Percentiles rank a stretch among this genome's conserved stretches.
phyloP scores from a whole-genome alignment of 2,113 vertebrate genomes.

The Pavo muticus region DNA sequence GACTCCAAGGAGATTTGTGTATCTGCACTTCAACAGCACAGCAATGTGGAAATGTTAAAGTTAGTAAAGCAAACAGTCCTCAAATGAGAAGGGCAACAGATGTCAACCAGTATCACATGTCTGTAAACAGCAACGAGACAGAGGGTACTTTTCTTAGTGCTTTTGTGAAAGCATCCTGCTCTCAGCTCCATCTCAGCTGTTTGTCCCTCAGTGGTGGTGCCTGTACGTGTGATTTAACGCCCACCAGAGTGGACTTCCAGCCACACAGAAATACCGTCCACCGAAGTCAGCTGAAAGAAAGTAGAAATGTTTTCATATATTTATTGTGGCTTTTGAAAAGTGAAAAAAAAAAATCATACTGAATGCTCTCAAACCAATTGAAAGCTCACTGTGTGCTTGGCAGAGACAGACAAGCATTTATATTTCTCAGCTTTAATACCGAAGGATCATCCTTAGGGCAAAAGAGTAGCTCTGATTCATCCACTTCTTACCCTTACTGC shows the following conservation, averaged over 20 bases:
- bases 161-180: constrained; percentile 52
- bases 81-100: constrained; percentile 78
- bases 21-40: constrained; percentile 58
- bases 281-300: constrained; percentile 28
- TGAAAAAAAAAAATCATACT: neutral
- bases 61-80: constrained; percentile 70
- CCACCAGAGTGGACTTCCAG: constrained; percentile 12
- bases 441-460: constrained; percentile 57
- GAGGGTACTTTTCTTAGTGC: constrained; percentile 63
- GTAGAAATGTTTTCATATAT: constrained; percentile 20
- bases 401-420: constrained; percentile 54
- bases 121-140: constrained; percentile 72
- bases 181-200: constrained; percentile 44
- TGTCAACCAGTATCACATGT: constrained; percentile 75
- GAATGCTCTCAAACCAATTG: neutral
- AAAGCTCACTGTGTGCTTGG: constrained; percentile 54
- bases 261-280: neutral
- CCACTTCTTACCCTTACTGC: constrained; percentile 46
- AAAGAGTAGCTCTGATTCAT: constrained; percentile 62
- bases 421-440: constrained; percentile 52
- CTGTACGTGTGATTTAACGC: neutral
- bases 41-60: constrained; percentile 74
- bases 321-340: constrained; percentile 28
- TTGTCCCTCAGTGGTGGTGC: neutral
- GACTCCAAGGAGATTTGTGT: constrained; percentile 60